Base-by-base conservation (phyloP, 2,113 vertebrate genomes). In the Microtus montanus region DNA sequence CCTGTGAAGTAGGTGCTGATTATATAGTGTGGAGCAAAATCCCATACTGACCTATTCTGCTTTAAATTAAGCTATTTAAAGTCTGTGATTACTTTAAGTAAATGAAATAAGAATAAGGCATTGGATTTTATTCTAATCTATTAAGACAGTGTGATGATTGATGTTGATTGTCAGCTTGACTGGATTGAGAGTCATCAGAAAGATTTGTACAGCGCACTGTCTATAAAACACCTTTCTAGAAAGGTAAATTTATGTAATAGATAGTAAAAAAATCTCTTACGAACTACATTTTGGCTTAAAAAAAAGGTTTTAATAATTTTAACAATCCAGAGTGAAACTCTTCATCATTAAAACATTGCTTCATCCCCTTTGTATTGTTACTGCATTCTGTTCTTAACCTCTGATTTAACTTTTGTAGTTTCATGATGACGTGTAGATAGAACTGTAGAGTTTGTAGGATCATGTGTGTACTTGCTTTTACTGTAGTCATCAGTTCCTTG, bases 61-160 rank as follows among this genome's bases (percentile, higher is more conserved):
- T 88, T 92, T 64, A 83, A 35, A n/a, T 89, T 75, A 70, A 75
- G 33, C n/a, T 52, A 63, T 52, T 74, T 24, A 68, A 95, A 58
- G 24, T 84, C 12, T 91, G 26, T 75, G 58, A 75, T 20, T 80
- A 9, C 82, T 66, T 89, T 85, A 47, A 52, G 54, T 80, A n/a
- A 78, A 49, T 77, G n/a, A 84, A 83, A 22, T 47, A 75, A 88
- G 78, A n/a, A 80, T 22, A 54, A n/a, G 30, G 35, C 19, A 80
- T 10, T 87, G 52, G 74, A 41, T 71, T 94, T 90, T 28, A 17
- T 70, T 92, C 87, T 79, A 71, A 47, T 30, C 35, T 64, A 4
- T 38, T 28, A 41, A 61, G 20, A n/a, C 78, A 80, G 10, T 80
- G 33, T 82, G 54, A 82, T 82, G 35, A 44, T 68, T 68, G 13